Conservation (phyloP, 2,888 invertebrate genomes). For the Aromia moschata region DNA sequence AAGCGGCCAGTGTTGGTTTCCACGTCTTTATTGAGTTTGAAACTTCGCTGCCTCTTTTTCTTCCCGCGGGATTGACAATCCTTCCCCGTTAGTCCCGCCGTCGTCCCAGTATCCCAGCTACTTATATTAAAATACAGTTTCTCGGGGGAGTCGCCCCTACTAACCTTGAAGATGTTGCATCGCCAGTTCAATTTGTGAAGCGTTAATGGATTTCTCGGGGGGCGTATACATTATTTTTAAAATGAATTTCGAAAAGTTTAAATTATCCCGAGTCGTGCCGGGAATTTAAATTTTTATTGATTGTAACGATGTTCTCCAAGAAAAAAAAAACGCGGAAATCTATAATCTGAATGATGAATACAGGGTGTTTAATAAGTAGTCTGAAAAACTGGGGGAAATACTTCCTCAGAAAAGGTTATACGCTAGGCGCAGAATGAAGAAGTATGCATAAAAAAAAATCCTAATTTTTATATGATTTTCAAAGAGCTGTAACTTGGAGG, state of each 20-base stretch:
- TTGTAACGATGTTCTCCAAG: background rate
- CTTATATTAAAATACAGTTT: constrained; percentile 30
- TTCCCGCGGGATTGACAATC: constrained; percentile 32
- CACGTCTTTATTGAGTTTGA: constrained; percentile 45
- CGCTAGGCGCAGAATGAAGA: no score
- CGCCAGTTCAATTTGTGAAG: constrained; percentile 21
- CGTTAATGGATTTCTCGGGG: constrained; percentile 26
- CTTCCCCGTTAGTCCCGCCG: constrained; percentile 23
- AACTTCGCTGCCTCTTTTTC: constrained; percentile 34
- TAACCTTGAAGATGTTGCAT: constrained; percentile 14
- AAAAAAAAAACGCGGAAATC: no score
- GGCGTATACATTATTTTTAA: constrained; percentile 23
- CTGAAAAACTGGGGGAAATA: no score
- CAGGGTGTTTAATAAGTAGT: no score
- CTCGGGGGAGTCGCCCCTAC: background rate
- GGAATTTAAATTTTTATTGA: constrained; percentile 6
- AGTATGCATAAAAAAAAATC: no score
- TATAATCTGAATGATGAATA: no score
- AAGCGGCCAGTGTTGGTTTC: constrained; percentile 42
- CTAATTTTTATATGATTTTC: no score
- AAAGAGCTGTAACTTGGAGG: no score
- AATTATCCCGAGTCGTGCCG: constrained; percentile 2
- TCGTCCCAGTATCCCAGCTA: constrained; percentile 12
- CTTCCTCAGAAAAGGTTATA: no score
- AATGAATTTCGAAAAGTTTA: constrained; percentile 15